phyloP scores from a whole-genome alignment of 2,797 vertebrate genomes.

The Mionectes olivaceus region DNA sequence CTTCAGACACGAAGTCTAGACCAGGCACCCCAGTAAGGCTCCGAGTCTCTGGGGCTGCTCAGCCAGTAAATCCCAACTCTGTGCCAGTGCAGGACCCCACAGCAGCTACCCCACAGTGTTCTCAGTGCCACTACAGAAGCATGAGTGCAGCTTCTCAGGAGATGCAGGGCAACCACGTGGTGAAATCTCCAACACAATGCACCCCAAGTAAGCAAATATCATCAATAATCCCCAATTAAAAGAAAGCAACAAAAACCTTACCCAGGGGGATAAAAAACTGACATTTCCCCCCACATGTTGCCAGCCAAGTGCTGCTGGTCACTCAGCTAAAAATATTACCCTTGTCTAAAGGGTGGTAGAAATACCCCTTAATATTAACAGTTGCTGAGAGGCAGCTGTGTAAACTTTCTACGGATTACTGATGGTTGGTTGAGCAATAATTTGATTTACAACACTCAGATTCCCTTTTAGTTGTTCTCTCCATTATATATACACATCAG shows the following conservation, averaged over 20 bases:
- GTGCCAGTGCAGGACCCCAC: fast-evolving
- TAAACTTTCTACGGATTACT: conserved; percentile 29
- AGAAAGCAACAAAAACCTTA: background rate
- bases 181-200: background rate
- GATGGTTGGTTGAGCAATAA: background rate
- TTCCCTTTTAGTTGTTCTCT: background rate
- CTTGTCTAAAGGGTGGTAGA: background rate
- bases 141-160: background rate
- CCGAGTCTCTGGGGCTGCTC: fast-evolving
- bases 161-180: background rate
- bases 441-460: conserved; percentile 32
- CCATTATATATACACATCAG: background rate
- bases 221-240: background rate
- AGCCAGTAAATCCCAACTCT: fast-evolving
- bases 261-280: background rate
- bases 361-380: background rate
- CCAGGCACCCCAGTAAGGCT: fast-evolving
- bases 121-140: background rate
- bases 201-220: background rate
- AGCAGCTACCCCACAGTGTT: background rate
- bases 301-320: background rate
- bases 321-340: background rate
- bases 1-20: background rate
- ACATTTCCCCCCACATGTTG: background rate
- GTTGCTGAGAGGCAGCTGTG: background rate